These are phyloP conservation scores for Alectura lathami DNA, from an alignment of 2,113 vertebrate species.

Conservation along the genomic window DNA sequence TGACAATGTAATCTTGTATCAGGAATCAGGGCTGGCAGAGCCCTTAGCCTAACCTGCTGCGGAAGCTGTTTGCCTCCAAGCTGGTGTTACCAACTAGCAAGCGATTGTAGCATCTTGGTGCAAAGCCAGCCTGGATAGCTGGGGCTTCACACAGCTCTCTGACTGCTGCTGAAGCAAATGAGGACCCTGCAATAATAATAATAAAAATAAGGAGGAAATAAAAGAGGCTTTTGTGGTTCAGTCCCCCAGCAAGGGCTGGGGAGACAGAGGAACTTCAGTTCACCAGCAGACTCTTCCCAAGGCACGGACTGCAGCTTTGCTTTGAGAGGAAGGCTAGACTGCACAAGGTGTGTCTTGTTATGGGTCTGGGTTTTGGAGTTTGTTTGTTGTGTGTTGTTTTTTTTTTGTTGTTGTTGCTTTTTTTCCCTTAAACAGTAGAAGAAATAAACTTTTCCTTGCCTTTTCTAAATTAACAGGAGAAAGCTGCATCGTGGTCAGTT, in stretches of 20 bases:
- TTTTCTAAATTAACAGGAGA: not conserved
- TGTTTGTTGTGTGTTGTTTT: not conserved
- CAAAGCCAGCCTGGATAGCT: not conserved
- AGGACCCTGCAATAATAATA: not conserved
- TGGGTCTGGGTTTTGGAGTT: not conserved
- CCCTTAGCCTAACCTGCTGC: not conserved
- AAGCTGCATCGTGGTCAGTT: not conserved
- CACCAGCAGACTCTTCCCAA: not conserved
- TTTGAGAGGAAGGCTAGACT: not conserved
- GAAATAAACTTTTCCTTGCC: not conserved
- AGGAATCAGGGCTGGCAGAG: rapidly evolving
- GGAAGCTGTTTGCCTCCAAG: not conserved
- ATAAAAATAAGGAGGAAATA: not conserved
- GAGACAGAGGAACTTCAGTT: not conserved
- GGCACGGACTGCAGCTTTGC: not conserved
- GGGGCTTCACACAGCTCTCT: not conserved
- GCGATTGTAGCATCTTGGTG: not conserved
- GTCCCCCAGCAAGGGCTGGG: not conserved
- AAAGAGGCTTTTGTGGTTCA: not conserved
- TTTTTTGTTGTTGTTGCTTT: not conserved
- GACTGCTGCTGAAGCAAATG: not conserved
- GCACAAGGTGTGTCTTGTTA: not conserved
- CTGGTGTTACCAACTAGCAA: not conserved
- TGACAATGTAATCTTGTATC: rapidly evolving
- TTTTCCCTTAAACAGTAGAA: too few relatives aligned